Percentiles rank a stretch among this genome's conserved stretches.
These are phyloP conservation scores for Seison nebaliae DNA, from an alignment of 1,140 invertebrate species.

Conservation along the genomic window DNA sequence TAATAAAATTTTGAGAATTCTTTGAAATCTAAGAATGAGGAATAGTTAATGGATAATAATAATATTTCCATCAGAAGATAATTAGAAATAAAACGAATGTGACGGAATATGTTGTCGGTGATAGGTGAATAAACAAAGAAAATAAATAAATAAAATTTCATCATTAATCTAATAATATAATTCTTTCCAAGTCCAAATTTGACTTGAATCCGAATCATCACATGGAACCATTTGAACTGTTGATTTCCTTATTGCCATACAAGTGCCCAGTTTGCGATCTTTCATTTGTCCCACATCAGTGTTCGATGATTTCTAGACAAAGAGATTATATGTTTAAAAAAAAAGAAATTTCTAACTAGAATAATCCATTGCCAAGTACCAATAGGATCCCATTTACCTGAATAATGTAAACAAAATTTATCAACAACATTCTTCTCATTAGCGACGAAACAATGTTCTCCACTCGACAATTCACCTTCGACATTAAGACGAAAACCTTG, in stretches of 20 bases:
- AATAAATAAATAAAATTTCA: too few species aligned
- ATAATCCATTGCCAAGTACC: conserved; percentile 9
- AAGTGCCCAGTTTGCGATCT: conserved; percentile 7
- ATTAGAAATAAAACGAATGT: too few species aligned
- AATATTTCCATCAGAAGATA: too few species aligned
- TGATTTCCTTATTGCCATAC: conserved; percentile 4
- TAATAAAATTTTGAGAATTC: too few species aligned
- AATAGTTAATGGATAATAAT: too few species aligned
- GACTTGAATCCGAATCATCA: conserved; percentile 6
- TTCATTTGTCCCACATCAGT: conserved; percentile 4
- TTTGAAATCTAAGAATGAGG: too few species aligned
- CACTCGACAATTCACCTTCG: conserved; percentile 11
- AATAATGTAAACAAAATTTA: conserved; percentile 12
- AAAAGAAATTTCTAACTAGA: background rate
- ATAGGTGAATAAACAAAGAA: too few species aligned
- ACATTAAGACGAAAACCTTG: conserved; percentile 11
- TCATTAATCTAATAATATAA: conserved; percentile 13
- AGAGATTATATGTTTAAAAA: background rate
- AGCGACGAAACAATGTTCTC: conserved; percentile 12
- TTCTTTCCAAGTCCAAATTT: conserved; percentile 13
- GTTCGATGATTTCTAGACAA: background rate
- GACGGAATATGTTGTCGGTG: too few species aligned
- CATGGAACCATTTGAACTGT: conserved; percentile 3
- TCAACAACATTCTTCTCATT: conserved; percentile 10
- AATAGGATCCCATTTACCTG: conserved; percentile 10